Conservation (phyloP, 1,140 invertebrate genomes). For the Xylocopa sonorina region DNA sequence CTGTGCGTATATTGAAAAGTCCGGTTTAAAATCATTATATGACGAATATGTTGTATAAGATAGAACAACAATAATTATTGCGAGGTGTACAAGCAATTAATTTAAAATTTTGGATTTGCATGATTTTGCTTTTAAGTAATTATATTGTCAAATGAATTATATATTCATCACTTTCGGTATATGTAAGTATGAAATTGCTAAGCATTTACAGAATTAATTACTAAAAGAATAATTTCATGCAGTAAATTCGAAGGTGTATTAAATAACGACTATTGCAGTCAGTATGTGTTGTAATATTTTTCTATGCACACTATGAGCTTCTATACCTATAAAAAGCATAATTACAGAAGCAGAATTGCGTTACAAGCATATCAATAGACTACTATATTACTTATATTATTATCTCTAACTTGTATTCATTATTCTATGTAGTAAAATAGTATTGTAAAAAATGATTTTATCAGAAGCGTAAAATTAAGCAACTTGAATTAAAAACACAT, state of each 20-base stretch:
- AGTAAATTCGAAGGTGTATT: not conserved
- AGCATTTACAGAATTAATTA: no score
- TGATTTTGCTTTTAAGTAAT: not conserved
- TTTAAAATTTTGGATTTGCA: not conserved
- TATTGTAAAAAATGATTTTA: not conserved
- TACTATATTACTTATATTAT: constrained; percentile 20
- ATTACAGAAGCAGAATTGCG: constrained; percentile 29
- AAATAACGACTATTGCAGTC: not conserved
- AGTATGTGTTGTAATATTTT: not conserved
- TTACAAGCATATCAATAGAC: constrained; percentile 8
- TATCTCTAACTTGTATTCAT: not conserved
- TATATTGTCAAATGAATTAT: not conserved
- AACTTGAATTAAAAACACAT: not conserved
- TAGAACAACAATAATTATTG: not conserved
- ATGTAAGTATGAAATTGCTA: not conserved
- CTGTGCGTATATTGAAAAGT: not conserved
- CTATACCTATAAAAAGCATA: constrained; percentile 33
- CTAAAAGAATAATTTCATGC: constrained; percentile 15
- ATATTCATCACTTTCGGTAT: not conserved
- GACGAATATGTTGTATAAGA: not conserved
- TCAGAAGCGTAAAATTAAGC: not conserved
- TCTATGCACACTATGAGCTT: constrained; percentile 3
- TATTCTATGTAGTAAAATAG: constrained; percentile 17
- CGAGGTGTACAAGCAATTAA: not conserved
- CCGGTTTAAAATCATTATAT: not conserved